A percentile compares a stretch with the other conserved stretches of the same genome.
Evolutionary conservation across 2,888 invertebrate species (phyloP).

Genomic region (Dysmachus trigonus): DNA sequence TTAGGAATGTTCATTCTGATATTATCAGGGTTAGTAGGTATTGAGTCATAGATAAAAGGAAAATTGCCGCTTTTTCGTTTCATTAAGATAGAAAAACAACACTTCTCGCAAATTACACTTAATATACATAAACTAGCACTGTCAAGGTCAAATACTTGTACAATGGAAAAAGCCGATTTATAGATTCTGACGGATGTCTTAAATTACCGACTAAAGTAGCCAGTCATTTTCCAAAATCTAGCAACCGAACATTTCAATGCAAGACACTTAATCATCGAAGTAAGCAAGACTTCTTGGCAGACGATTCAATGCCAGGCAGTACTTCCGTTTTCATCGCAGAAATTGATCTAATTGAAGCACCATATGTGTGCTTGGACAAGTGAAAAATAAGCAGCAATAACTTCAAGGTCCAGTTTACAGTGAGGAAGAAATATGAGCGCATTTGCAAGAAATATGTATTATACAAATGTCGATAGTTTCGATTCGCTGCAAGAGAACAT

Average conservation of each 20-base stretch:
- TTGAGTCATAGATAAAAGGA: no score
- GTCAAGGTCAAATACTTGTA: no score
- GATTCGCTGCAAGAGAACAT: not conserved
- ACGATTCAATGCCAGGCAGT: not conserved
- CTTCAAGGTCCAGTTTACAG: not conserved
- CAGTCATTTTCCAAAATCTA: not conserved
- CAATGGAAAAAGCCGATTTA: no score
- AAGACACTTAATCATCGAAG: not conserved
- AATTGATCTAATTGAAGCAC: not conserved
- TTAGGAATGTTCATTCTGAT: no score
- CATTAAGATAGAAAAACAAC: no score
- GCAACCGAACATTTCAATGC: not conserved
- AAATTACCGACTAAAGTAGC: not conserved
- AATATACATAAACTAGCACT: no score
- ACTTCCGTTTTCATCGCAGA: not conserved
- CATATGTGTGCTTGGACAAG: not conserved
- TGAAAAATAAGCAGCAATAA: not conserved
- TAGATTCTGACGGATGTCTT: not conserved
- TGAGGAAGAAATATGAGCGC: not conserved
- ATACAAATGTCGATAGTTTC: not conserved
- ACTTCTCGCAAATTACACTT: no score
- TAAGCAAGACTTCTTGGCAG: not conserved
- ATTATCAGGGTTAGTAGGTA: no score
- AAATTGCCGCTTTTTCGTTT: no score
- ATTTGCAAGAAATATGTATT: not conserved